Evolutionary conservation across 2,113 vertebrate species (phyloP), one percentile per base, ranked within the genome.

Genomic region (Protomyctophum bolini): DNA sequence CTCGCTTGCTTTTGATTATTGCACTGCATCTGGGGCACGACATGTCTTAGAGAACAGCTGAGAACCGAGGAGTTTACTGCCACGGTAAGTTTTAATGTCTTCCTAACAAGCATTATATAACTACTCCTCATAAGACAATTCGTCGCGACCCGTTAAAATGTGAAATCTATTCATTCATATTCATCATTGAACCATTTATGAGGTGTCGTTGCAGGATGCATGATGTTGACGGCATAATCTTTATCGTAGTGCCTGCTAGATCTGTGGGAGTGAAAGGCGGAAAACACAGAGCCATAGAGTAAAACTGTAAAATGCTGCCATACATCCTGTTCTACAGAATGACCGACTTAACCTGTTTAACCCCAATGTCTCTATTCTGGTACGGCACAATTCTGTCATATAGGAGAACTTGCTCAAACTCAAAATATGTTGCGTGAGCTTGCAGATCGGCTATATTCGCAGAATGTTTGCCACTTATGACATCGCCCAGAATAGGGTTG

Each of bases 1-100:
- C 47, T 14, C 6, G 51, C 9, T 15, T 54, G 5, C 57, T 73
- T 66, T 63, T 70, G 66, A 86, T 73, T 69, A 75, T 49, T 57
- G 66, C 63, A 57, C 7, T 46, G 48, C 51, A 28, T 10, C 21
- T 41, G 33, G 54, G 62, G 56, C 45, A 49, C 8, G 15, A 51
- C 52, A 67, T 7, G 28, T 58, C 48, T 73, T 52, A 49, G 68
- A 63, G 56, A 56, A 67, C 29, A 58, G 57, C 10, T 6, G 33
- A 63, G 11, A 7, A 6, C 12, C 15, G 12, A 21, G 21, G 21
- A 51, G 60, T 5, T 48, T 45, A 21, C 41, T 28, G 58, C 46
- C 50, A 7, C 4, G 3, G 21, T 14, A 14, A 14, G 48, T 62
- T 56, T 60, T 48, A 66, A 70, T 60, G 28, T 58, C 54, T 69